Conservation (phyloP, 1,140 invertebrate genomes). For the Argopecten irradians region DNA sequence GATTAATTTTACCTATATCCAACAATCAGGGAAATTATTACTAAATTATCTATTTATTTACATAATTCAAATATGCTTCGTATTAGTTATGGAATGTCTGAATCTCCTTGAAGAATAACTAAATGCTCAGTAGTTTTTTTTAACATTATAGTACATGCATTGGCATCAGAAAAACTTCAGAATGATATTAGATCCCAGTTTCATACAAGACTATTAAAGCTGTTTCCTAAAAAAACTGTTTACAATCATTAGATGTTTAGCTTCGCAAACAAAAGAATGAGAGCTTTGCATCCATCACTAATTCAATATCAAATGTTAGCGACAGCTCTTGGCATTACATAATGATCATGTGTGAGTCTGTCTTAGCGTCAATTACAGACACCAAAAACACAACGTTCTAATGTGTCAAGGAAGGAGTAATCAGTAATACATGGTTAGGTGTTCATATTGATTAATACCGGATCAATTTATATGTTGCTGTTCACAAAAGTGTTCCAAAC, state of each 20-base stretch:
- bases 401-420: not conserved
- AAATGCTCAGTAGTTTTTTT: no score
- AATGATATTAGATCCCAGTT: no score
- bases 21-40: no score
- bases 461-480: constrained; percentile 9
- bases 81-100: no score
- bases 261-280: not conserved
- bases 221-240: no score
- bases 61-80: no score
- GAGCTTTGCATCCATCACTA: not conserved
- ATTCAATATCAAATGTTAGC: not conserved
- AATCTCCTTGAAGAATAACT: no score
- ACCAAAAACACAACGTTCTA: not conserved
- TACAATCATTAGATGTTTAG: no score
- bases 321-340: not conserved
- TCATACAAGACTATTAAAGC: not conserved
- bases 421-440: not conserved
- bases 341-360: not conserved
- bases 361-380: not conserved
- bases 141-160: no score
- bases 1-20: no score
- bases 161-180: no score
- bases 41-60: no score
- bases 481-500: not conserved
- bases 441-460: not conserved